These are phyloP conservation scores for Dicyrtoma fusca DNA, from an alignment of 2,888 invertebrate genomes.

Conservation along the genomic window DNA sequence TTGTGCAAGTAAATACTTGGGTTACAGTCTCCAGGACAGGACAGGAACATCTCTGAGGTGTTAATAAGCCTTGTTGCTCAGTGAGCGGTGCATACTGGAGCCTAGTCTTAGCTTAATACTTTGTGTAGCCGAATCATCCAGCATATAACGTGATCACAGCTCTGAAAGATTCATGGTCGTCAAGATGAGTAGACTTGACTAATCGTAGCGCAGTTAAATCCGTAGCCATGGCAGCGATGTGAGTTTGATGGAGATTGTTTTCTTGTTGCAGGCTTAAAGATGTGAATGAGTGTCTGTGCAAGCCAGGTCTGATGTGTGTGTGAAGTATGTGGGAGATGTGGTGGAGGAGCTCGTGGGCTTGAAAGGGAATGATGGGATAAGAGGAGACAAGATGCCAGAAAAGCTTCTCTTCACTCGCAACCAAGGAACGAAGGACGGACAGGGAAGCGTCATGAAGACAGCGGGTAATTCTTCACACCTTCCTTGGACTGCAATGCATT, in stretches of 20 bases:
- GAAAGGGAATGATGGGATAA: background rate
- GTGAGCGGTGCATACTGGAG: no score
- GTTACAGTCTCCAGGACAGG: conserved; percentile 9
- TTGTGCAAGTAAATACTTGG: background rate
- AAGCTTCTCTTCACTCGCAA: conserved; percentile 1
- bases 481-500: conserved; percentile 35
- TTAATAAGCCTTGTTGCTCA: conserved; percentile 34
- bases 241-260: background rate
- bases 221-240: background rate
- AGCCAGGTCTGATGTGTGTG: no score
- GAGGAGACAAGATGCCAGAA: conserved; percentile 37
- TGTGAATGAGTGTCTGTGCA: background rate
- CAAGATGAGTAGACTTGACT: background rate
- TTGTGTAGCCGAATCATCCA: no score
- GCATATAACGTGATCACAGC: background rate
- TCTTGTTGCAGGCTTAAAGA: background rate
- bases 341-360: no score
- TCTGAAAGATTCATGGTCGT: background rate
- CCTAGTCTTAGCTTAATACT: no score
- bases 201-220: background rate
- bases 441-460: conserved; percentile 31
- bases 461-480: conserved; percentile 52
- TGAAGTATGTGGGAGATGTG: no score
- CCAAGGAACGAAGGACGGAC: conserved; percentile 2
- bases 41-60: conserved; percentile 33